These are phyloP conservation scores for Drosophila subsilvestris DNA, from an alignment of 2,888 invertebrate genomes.

Conservation along the genomic window DNA sequence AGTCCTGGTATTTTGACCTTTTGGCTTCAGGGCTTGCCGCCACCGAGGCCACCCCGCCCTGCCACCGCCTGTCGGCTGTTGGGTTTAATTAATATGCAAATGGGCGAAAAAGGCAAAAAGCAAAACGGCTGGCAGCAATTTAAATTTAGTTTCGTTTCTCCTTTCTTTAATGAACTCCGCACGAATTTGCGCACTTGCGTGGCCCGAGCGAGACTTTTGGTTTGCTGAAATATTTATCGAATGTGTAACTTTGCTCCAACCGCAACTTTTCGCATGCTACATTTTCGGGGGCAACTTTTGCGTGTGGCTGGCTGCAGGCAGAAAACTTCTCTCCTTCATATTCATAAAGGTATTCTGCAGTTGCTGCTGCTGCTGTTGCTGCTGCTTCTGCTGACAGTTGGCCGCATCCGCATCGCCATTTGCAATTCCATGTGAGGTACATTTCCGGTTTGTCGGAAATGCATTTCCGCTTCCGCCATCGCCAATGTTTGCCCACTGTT, in stretches of 20 bases:
- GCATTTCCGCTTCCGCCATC: conserved; percentile 74
- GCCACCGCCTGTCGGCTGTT: conserved; percentile 42
- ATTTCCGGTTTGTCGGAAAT: conserved; percentile 76
- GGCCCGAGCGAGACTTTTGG: conserved; percentile 11
- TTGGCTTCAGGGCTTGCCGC: conserved; percentile 56
- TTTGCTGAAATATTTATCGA: conserved; percentile 59
- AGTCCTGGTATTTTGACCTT: conserved; percentile 69
- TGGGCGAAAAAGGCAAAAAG: conserved; percentile 46
- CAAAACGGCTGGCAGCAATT: conserved; percentile 27
- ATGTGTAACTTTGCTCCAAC: conserved; percentile 57
- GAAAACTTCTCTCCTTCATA: conserved; percentile 18
- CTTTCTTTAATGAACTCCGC: conserved; percentile 45
- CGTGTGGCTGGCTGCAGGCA: background rate
- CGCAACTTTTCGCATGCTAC: conserved; percentile 26
- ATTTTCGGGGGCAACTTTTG: background rate
- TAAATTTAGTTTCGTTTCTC: conserved; percentile 42
- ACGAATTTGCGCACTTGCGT: background rate
- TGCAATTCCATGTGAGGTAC: conserved; percentile 70
- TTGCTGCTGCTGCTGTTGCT: background rate
- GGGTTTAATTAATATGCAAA: conserved; percentile 79
- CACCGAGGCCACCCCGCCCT: no score
- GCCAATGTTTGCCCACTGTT: conserved; percentile 43
- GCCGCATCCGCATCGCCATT: conserved; percentile 43
- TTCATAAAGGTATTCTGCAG: conserved; percentile 36
- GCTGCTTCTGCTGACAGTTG: background rate